Evolutionary conservation across 2,888 invertebrate genomes (phyloP), one percentile per base, ranked within the genome.

Genomic region (Idaea aversata): DNA sequence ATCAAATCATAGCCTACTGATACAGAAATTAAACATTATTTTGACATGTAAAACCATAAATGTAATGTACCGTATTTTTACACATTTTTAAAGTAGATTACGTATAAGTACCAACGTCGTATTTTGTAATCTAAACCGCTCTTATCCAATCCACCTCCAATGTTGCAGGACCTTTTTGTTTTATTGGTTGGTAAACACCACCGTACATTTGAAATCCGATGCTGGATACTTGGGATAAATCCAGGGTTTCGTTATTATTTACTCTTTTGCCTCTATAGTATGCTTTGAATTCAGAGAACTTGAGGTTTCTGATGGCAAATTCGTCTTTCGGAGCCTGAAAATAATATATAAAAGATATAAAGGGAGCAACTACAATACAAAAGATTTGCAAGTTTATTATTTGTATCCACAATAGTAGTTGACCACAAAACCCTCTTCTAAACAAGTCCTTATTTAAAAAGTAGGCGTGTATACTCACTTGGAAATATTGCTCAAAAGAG

Each of bases 121-220:
- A 57, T 57, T 7, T 57, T 7, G 15, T 15, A 34, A 65, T 72
- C 77, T 84, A 87, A 34, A 86, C 81, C 62, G 93, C 94, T 81
- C 83, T 88, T 74, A 95, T 94, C 88, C 92, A 94, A 77, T 95
- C 94, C 57, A 95, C 93, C 85, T 95, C 95, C 72, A 95, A 87
- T 61, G 95, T 93, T 3, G 94, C 94, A 7, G 94, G 94, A 0
- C 95, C 95, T 75, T 88, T 93, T 77, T 95, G 95, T 79, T 95
- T 95, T 16, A 93, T 83, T 6, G 93, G 92, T 72, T 91, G 88
- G 77, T 95, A 95, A 68, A 95, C 95, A 15, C 95, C 95, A 25
- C 95, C 95, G 75, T 94, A 95, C 77, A 95, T 92, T 87, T 95
- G 95, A 60, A 95, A 82, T 5, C 95, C 95, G 69, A 95, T 88